These are phyloP conservation scores for Troides helena DNA, from an alignment of 2,888 invertebrate genomes.

Conservation along the genomic window DNA sequence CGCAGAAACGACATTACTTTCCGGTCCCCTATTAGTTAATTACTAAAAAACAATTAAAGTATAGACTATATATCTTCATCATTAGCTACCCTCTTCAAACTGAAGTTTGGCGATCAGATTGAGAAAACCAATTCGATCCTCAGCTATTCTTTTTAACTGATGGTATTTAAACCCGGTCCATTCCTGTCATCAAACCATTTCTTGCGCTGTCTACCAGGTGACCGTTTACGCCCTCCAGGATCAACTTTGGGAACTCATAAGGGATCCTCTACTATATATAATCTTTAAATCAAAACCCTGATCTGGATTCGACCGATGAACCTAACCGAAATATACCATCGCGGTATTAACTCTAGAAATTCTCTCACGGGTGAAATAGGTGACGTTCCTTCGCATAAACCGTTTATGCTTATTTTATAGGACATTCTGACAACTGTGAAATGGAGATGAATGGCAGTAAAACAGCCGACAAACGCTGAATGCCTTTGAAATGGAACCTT, in stretches of 20 bases:
- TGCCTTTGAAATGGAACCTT: conserved; percentile 21
- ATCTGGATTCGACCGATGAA: neutral
- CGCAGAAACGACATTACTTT: too few relatives aligned
- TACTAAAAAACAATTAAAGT: too few relatives aligned
- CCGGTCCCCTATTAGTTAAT: too few relatives aligned
- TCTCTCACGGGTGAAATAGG: conserved; percentile 16
- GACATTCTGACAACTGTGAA: conserved; percentile 30
- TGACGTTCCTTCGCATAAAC: conserved; percentile 22
- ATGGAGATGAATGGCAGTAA: conserved; percentile 29
- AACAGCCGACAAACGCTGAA: conserved; percentile 25
- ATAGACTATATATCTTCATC: too few relatives aligned
- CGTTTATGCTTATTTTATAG: conserved; percentile 30
- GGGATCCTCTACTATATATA: neutral
- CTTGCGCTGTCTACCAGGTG: too few relatives aligned
- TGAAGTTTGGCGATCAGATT: too few relatives aligned
- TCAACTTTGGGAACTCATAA: neutral
- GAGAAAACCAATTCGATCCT: too few relatives aligned
- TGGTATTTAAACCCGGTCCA: too few relatives aligned
- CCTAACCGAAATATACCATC: neutral
- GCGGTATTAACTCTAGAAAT: neutral
- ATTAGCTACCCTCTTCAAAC: too few relatives aligned
- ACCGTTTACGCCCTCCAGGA: too few relatives aligned
- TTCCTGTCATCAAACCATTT: too few relatives aligned
- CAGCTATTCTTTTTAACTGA: too few relatives aligned
- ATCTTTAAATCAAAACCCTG: neutral